Evolutionary conservation across 2,797 vertebrate genomes (phyloP), one percentile per base, ranked within the genome.

Genomic region (Catharus ustulatus): DNA sequence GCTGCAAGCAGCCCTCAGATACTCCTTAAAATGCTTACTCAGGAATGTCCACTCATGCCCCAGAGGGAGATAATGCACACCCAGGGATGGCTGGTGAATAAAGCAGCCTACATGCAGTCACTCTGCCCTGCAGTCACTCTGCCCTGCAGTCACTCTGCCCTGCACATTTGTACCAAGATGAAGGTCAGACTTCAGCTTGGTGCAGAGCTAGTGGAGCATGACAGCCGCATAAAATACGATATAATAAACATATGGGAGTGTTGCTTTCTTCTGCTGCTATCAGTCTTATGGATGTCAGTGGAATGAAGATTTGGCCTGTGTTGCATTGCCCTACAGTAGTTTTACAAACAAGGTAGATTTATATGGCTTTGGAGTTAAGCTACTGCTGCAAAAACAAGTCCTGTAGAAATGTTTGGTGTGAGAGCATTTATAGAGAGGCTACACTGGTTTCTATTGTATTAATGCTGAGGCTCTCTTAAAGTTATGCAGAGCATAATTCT

Each of bases 331-430:
- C 59, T 90, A 72, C 90, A 69, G 91, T 90, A 95, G 93, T 93
- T 96, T 94, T 94, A 95, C 88, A 95, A 94, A 93, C 88, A 93
- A 76, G 72, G 73, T 90, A 89, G 93, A 89, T 95, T 96, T 96
- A 93, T 95, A 78, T 15, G 24, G 51, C 85, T 89, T 89, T 87
- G 69, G 64, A 95, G 77, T 82, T 89, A 92, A 92, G 89, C 95
- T 97, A 94, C 96, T 94, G 51, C 81, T 96, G 54, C 66, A 83
- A 92, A 93, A 94, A 79, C n/a, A 84, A 84, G 72, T 89, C 64
- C 30, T 4, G 1, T 46, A 42, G 88, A 91, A 96, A 72, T 61
- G 62, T 87, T 92, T 87, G 21, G 68, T 90, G 78, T 43, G 32
- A 83, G 38, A 76, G 54, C 90, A 67, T 76, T 91, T 95, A 62